phyloP scores from a whole-genome alignment of 2,797 vertebrate species.

The Coregonus ussuriensis region DNA sequence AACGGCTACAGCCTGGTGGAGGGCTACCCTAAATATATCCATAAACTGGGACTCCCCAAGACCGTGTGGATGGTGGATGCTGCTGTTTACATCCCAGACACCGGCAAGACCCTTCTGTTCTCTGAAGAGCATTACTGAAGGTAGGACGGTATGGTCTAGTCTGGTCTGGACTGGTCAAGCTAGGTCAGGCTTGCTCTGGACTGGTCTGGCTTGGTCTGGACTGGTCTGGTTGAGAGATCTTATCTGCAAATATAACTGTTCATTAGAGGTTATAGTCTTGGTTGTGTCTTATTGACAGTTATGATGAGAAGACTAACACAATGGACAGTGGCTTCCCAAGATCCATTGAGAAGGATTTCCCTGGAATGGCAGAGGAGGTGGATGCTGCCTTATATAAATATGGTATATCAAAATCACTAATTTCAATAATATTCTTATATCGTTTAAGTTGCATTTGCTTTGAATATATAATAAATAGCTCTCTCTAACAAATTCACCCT shows the following conservation, averaged over 20 bases:
- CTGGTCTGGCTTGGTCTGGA: too few species aligned
- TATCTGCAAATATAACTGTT: too few species aligned
- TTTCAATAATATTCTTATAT: not conserved
- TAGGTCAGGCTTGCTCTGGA: too few species aligned
- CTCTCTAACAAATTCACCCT: not conserved
- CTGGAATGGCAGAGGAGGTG: slow-evolving; percentile 87
- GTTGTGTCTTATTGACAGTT: slow-evolving; percentile 70
- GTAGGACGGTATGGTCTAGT: slow-evolving; percentile 57
- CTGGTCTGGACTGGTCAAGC: too few species aligned
- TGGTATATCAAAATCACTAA: slow-evolving; percentile 70
- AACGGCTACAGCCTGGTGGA: slow-evolving; percentile 87
- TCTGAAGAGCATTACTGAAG: slow-evolving; percentile 91
- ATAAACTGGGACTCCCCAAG: slow-evolving; percentile 90
- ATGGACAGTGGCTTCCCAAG: slow-evolving; percentile 88
- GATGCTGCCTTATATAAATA: slow-evolving; percentile 86
- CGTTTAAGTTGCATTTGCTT: not conserved
- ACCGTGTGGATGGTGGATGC: slow-evolving; percentile 85
- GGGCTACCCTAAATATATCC: slow-evolving; percentile 92
- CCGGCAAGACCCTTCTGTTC: slow-evolving; percentile 89
- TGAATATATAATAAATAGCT: not conserved
- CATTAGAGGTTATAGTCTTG: not conserved
- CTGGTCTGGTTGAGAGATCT: too few species aligned
- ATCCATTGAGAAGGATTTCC: slow-evolving; percentile 83
- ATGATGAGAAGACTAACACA: slow-evolving; percentile 77
- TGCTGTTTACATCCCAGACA: slow-evolving; percentile 82